Evolutionary conservation across 1,140 invertebrate genomes (phyloP).

Genomic region (Wasmannia auropunctata): DNA sequence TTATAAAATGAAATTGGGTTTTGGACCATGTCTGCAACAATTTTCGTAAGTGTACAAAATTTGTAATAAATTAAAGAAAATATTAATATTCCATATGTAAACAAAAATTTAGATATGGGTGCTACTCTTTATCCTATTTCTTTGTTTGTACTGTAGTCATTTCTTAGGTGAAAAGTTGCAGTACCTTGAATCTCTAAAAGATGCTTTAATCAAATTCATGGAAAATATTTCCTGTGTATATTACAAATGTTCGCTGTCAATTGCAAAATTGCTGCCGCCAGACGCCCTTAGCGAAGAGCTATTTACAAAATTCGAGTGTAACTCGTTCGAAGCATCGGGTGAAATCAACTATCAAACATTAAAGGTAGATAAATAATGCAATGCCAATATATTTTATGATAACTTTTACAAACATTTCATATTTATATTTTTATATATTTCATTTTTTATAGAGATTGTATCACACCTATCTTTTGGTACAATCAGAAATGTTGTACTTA

Average conservation of each 20-base stretch:
- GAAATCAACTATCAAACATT: constrained; percentile 78
- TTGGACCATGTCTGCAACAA: constrained; percentile 65
- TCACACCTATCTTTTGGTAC: constrained; percentile 79
- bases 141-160: constrained; percentile 47
- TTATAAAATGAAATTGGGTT: constrained; percentile 70
- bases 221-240: constrained; percentile 72
- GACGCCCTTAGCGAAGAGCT: constrained; percentile 42
- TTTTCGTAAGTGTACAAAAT: constrained; percentile 74
- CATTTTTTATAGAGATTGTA: constrained; percentile 77
- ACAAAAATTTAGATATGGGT: not conserved
- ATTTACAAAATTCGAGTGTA: constrained; percentile 73
- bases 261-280: constrained; percentile 72
- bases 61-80: not conserved
- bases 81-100: not conserved
- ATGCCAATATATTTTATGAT: not conserved
- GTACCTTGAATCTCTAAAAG: constrained; percentile 75
- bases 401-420: not conserved
- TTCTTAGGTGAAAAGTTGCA: constrained; percentile 75
- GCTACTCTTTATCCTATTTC: not conserved
- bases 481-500: constrained; percentile 81
- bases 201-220: constrained; percentile 74
- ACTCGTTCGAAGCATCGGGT: constrained; percentile 67
- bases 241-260: constrained; percentile 70
- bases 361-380: constrained; percentile 67
- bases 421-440: constrained; percentile 30